These are phyloP conservation scores for Triplophysa dalaica DNA, from an alignment of 2,113 vertebrate species.

Conservation along the genomic window DNA sequence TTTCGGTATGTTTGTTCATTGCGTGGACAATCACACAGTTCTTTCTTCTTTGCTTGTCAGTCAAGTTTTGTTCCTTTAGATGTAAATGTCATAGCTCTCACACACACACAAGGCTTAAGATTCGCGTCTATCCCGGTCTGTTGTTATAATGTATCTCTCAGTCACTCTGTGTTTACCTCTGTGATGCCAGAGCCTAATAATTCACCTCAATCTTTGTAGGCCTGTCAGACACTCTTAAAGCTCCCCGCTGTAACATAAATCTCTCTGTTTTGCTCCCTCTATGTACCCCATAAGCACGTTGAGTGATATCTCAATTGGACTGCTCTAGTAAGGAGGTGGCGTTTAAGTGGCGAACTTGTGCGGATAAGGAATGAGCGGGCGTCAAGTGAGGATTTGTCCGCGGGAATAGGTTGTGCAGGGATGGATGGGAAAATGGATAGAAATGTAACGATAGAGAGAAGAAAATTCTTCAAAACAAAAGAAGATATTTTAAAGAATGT, in stretches of 20 bases:
- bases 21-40: neutral
- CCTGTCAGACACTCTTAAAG: slow-evolving; percentile 44
- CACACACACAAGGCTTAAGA: neutral
- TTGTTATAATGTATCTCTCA: slow-evolving; percentile 37
- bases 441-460: too few species aligned
- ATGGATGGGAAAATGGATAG: neutral
- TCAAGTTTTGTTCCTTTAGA: neutral
- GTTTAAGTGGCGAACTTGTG: slow-evolving; percentile 26
- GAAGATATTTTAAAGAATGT: too few species aligned
- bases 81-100: neutral
- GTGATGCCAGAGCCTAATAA: slow-evolving; percentile 35
- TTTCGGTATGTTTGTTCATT: neutral
- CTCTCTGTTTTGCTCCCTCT: neutral
- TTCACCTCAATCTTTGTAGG: slow-evolving; percentile 37
- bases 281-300: slow-evolving; percentile 25
- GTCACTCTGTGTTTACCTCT: slow-evolving; percentile 45
- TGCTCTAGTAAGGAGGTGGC: slow-evolving; percentile 3
- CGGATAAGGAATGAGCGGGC: slow-evolving; percentile 10
- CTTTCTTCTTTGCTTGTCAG: neutral
- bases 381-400: slow-evolving; percentile 8
- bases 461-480: too few species aligned
- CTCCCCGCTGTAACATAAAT: slow-evolving; percentile 29
- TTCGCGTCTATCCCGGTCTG: slow-evolving; percentile 17
- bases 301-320: slow-evolving; percentile 27
- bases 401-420: neutral